Base-by-base conservation (phyloP, 1,140 invertebrate species). In the Onthophagus taurus region DNA sequence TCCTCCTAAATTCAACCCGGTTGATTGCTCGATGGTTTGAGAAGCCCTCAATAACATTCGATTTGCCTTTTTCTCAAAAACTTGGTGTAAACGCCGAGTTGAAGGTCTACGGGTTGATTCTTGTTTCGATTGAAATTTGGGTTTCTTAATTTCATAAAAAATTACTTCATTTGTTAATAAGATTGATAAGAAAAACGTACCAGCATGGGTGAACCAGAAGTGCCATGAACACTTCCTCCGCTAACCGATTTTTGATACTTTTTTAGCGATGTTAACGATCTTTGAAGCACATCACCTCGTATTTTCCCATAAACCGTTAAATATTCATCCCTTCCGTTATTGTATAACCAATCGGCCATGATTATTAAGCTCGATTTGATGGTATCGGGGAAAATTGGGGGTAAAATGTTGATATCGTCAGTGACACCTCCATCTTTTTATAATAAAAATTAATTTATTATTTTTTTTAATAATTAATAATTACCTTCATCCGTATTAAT, bases 31-130 rank as follows among this genome's bases (percentile, higher is more conserved):
- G 29, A 84, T 59, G 8, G 84, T 87, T 57, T 86, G 84, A 0
- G 86, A 86, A 1, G 85, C 89, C 57, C 83, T 86, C 57, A 87
- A 67, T 51, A 92, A 70, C 70, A 90, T 84, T 63, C 85, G 84
- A 45, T 85, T 87, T 0, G 89, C 89, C 60, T 89, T 86, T 52
- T 85, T 86, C 54, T 90, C 86, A 34, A 89, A 74, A 13, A 80
- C 85, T 55, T 54, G 69, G 55, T 72, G 69, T 8, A 74, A 49
- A 17, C 70, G 61, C 36, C 69, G 63, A 2, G 59, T 64, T 17
- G 72, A 71, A 30, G 70, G 65, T 44, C 62, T 64, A 11, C 72
- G 58, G 18, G 66, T 65, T 0, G 66, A 58, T 42, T 65, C 66
- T 42, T 72, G 67, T 12, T 71, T 59, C 42, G 71, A 69, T 24